A percentile compares a stretch with the other conserved stretches of the same genome.
phyloP scores from a whole-genome alignment of 2,888 invertebrate species.

The Liodrosophila aerea region DNA sequence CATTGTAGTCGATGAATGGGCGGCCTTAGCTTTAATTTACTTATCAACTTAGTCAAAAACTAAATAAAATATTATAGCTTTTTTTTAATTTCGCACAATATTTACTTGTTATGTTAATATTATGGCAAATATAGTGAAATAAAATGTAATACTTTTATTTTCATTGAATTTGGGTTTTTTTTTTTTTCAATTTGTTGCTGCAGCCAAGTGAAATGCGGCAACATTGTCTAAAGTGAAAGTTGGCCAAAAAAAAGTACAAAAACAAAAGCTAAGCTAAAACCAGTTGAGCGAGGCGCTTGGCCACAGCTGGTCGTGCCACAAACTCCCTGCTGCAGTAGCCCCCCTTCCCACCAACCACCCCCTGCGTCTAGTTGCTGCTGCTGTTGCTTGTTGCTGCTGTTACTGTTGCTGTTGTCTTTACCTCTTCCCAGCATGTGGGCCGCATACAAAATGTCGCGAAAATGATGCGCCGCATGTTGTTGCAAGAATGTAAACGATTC shows the following conservation, averaged over 20 bases:
- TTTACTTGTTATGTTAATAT: too few species aligned
- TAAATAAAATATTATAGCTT: too few species aligned
- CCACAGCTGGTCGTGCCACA: conserved; percentile 61
- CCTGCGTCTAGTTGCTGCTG: neutral
- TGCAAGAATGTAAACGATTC: conserved; percentile 83
- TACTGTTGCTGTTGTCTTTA: conserved; percentile 75
- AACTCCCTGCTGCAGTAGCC: conserved; percentile 17
- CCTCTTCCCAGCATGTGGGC: conserved; percentile 86
- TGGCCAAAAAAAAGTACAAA: conserved; percentile 32
- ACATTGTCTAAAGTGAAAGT: conserved; percentile 71
- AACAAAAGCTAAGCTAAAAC: conserved; percentile 41
- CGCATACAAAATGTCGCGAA: conserved; percentile 86
- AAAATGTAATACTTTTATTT: too few species aligned
- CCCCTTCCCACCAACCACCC: neutral
- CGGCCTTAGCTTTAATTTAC: too few species aligned
- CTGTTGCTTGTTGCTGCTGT: neutral
- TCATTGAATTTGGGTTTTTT: too few species aligned
- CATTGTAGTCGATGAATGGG: too few species aligned
- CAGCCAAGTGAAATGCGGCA: conserved; percentile 61
- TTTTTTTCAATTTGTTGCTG: conserved; percentile 8
- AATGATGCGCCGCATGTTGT: conserved; percentile 82
- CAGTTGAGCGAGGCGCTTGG: conserved; percentile 57
- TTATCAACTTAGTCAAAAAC: too few species aligned
- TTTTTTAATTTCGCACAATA: too few species aligned
- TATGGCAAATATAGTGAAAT: too few species aligned